Conservation (phyloP, 2,888 invertebrate genomes). For the Synergus japonicus region DNA sequence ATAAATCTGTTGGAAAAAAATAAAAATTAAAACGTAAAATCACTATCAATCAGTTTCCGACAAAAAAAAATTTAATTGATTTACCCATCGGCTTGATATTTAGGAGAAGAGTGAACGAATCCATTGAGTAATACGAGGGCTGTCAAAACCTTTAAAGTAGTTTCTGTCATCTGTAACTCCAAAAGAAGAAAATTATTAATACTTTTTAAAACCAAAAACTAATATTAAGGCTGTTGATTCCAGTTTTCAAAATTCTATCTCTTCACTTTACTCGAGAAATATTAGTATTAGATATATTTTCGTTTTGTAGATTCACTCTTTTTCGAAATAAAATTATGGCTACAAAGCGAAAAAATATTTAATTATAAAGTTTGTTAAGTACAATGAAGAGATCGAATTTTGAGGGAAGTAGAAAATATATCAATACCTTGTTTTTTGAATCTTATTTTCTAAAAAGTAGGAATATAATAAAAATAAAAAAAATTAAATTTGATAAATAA, state of each 20-base stretch:
- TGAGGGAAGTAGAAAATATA: no score
- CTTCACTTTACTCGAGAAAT: no score
- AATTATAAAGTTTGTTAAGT: no score
- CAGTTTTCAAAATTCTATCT: no score
- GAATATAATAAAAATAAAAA: background rate
- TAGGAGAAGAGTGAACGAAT: conserved; percentile 66
- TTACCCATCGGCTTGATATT: conserved; percentile 73
- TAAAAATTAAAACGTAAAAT: conserved; percentile 27
- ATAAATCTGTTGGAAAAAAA: conserved; percentile 72
- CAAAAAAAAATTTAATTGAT: conserved; percentile 42
- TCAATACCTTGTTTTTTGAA: background rate
- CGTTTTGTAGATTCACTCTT: no score
- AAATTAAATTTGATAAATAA: background rate
- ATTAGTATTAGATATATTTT: no score
- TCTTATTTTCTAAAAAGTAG: background rate
- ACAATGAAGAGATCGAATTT: no score
- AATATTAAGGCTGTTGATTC: background rate
- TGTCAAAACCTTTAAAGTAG: conserved; percentile 32
- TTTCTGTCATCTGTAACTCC: conserved; percentile 59
- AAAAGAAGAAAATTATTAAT: conserved; percentile 30
- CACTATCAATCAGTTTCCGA: background rate
- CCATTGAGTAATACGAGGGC: conserved; percentile 15
- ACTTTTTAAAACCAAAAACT: conserved; percentile 38
- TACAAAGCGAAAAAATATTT: no score
- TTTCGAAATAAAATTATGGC: no score